These are phyloP conservation scores for Psammodynastes pulverulentus DNA, from an alignment of 2,113 vertebrate genomes.

Conservation along the genomic window DNA sequence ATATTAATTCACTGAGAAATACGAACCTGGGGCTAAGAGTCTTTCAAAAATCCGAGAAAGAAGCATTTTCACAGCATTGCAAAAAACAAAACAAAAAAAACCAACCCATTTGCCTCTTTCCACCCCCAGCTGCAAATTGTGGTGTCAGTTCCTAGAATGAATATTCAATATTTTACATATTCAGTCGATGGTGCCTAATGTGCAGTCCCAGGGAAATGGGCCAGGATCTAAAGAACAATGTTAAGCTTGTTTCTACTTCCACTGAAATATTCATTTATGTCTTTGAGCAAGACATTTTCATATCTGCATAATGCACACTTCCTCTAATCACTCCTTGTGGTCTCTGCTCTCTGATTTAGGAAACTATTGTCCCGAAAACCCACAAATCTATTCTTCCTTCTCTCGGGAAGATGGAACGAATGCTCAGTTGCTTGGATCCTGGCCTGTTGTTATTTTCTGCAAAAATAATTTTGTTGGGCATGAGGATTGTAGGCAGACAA, in stretches of 20 bases:
- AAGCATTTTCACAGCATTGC: neutral
- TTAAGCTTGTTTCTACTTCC: neutral
- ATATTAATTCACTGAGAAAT: slow-evolving; percentile 3
- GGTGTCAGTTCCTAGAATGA: slow-evolving; percentile 8
- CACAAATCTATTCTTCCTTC: neutral
- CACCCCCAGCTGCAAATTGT: neutral
- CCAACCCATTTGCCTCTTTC: neutral
- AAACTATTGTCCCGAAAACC: neutral
- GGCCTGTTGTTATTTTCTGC: neutral
- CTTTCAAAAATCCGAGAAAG: slow-evolving; percentile 24
- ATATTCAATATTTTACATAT: neutral
- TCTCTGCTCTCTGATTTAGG: neutral
- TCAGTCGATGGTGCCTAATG: neutral
- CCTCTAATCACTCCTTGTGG: neutral
- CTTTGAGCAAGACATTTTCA: neutral
- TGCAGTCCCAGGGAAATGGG: neutral
- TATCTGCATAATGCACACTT: neutral
- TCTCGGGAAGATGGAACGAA: neutral
- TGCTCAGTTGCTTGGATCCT: neutral
- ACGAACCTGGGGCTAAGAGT: slow-evolving; percentile 44
- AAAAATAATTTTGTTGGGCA: neutral
- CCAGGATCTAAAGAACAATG: neutral
- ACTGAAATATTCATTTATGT: slow-evolving; percentile 13
- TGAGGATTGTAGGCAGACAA: no score
- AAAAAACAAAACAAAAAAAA: no score